phyloP scores from a whole-genome alignment of 2,888 invertebrate species.

The Acrobasis suavella region DNA sequence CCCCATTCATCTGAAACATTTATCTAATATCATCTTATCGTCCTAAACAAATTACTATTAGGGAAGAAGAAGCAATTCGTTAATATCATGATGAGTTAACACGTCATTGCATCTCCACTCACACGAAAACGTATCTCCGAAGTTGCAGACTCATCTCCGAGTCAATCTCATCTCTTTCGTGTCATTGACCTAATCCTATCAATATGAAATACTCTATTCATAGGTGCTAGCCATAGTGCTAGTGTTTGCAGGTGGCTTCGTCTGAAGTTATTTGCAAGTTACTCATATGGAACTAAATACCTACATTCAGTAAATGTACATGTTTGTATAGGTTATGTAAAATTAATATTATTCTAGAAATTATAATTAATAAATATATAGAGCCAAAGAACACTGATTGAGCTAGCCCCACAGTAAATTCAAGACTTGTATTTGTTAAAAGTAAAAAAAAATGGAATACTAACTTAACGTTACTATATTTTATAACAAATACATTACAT shows the following conservation, averaged over 20 bases:
- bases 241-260: background rate
- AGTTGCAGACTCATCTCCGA: slow-evolving; percentile 15
- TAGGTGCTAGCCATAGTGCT: no score
- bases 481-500: no score
- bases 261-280: background rate
- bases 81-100: slow-evolving; percentile 10
- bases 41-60: background rate
- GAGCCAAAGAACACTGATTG: no score
- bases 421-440: no score
- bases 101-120: slow-evolving; percentile 15
- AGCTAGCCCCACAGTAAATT: no score
- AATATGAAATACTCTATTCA: background rate
- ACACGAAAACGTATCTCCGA: slow-evolving; percentile 1
- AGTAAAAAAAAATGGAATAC: no score
- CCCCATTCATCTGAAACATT: slow-evolving; percentile 5
- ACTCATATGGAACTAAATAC: background rate
- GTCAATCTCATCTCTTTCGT: slow-evolving; percentile 12
- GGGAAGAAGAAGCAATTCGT: background rate
- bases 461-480: no score
- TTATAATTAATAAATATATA: no score
- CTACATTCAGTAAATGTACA: background rate
- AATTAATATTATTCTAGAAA: background rate
- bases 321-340: background rate
- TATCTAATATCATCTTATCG: slow-evolving; percentile 6
- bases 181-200: background rate